Base-by-base conservation (phyloP, 2,888 invertebrate genomes). In the Plebejus anna region DNA sequence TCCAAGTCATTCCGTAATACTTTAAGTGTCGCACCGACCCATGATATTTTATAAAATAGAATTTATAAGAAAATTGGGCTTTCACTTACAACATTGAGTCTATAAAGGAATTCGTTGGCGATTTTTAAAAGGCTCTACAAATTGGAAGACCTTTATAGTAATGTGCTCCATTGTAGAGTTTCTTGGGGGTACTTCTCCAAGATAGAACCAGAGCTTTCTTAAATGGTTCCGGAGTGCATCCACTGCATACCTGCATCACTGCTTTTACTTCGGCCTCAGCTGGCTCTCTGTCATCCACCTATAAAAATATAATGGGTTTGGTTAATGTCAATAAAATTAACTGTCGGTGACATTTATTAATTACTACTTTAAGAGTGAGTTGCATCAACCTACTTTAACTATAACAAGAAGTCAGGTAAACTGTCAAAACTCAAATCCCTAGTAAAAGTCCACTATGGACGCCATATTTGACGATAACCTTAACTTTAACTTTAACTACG, bases 211-310 rank as follows among this genome's bases (percentile, higher is more conserved):
- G 91, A 7, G 97, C 97, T 82, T 97, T 97, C 80, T 96, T 96
- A 89, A 97, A 97, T 0, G 97, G 97, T 84, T 97, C 97, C 0
- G 94, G 88, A 32, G 96, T 94, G 82, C 97, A 97, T 0, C 96
- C 96, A 78, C 96, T 95, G 88, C 97, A 97, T 1, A 97, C 91
- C 81, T 96, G 95, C 96, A 97, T 96, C 0, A 97, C 97, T 11
- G 96, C 96, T 81, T 94, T 96, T 0, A 97, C 97, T 87, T 97
- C 97, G 51, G 96, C 97, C 86, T 97, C 97, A 0, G 97, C 97
- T 0, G 97, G 97, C 82, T 97, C 97, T 70, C 96, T 94, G 82
- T 97, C 97, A 78, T 97, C 96, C 75, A 94, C 94, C 89, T 95
- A 90, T 4, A 93, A 89, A 81, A 90, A 38, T 4, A 42, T 22